A percentile compares a stretch with the other conserved stretches of the same genome.
Conservation (phyloP, 2,113 vertebrate species). For the Aix galericulata region DNA sequence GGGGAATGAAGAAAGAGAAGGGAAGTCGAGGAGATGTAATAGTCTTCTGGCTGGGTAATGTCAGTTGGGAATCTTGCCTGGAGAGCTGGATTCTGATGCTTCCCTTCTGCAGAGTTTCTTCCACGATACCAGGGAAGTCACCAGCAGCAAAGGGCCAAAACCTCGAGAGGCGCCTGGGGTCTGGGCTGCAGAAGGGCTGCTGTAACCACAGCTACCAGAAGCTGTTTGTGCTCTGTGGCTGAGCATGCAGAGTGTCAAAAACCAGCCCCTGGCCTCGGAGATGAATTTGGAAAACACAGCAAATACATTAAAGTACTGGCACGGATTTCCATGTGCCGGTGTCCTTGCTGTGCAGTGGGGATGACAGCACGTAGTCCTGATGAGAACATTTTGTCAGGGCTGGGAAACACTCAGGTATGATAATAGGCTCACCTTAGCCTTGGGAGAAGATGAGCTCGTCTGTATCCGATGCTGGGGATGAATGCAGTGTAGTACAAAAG, state of each 20-base stretch:
- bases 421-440: neutral
- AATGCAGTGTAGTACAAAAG: rapidly evolving
- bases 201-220: neutral
- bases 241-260: neutral
- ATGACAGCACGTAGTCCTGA: neutral
- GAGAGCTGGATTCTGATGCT: neutral
- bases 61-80: neutral
- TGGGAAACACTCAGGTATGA: neutral
- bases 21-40: neutral
- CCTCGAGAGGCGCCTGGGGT: neutral
- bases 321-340: rapidly evolving
- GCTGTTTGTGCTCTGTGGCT: neutral
- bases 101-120: neutral
- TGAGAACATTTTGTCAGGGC: neutral
- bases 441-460: neutral
- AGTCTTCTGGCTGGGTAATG: neutral
- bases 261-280: neutral
- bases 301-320: neutral
- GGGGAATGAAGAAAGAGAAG: neutral
- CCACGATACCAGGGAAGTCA: neutral
- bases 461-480: neutral
- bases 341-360: neutral
- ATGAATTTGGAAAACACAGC: neutral
- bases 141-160: neutral
- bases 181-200: neutral